Evolutionary conservation across 2,113 vertebrate species (phyloP).

Genomic region (Ophthalmolycus amberensis): DNA sequence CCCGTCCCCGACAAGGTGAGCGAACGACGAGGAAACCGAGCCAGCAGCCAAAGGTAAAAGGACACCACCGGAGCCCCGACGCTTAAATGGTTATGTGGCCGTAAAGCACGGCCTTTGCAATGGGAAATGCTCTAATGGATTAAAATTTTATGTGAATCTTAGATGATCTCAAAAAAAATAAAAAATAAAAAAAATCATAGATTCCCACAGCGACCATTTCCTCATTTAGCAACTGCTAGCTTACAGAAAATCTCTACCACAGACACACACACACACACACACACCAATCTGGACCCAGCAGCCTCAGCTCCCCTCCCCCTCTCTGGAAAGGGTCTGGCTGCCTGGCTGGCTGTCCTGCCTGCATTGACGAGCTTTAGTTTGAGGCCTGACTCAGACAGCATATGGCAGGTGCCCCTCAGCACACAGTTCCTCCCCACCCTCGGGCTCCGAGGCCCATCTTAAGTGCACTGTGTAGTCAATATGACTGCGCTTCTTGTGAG

Average conservation of each 20-base stretch:
- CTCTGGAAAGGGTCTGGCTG: conserved; percentile 59
- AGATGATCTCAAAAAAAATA: conserved; percentile 31
- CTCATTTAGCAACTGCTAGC: conserved; percentile 53
- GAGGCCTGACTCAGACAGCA: conserved; percentile 77
- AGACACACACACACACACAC: conserved; percentile 49
- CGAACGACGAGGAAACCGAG: conserved; percentile 55
- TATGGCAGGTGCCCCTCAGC: conserved; percentile 85
- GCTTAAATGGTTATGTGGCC: conserved; percentile 1
- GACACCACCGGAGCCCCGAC: conserved; percentile 29
- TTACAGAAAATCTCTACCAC: conserved; percentile 3
- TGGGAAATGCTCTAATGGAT: conserved; percentile 19
- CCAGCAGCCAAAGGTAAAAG: conserved; percentile 50
- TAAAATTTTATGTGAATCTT: conserved; percentile 37
- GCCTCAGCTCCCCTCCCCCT: conserved; percentile 72
- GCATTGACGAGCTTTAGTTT: conserved; percentile 83
- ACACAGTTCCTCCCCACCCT: conserved; percentile 68
- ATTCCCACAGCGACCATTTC: conserved; percentile 54
- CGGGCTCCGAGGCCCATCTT: conserved; percentile 53
- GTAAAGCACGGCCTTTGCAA: conserved; percentile 16
- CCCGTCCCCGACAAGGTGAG: conserved; percentile 69
- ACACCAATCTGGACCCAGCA: conserved; percentile 51
- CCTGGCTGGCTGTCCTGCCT: conserved; percentile 64
- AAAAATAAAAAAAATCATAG: background rate
- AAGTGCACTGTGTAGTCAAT: conserved; percentile 45
- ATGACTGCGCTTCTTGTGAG: conserved; percentile 23